Evolutionary conservation across 2,113 vertebrate species (phyloP), one percentile per base, ranked within the genome.

Genomic region (Donacobius atricapilla): DNA sequence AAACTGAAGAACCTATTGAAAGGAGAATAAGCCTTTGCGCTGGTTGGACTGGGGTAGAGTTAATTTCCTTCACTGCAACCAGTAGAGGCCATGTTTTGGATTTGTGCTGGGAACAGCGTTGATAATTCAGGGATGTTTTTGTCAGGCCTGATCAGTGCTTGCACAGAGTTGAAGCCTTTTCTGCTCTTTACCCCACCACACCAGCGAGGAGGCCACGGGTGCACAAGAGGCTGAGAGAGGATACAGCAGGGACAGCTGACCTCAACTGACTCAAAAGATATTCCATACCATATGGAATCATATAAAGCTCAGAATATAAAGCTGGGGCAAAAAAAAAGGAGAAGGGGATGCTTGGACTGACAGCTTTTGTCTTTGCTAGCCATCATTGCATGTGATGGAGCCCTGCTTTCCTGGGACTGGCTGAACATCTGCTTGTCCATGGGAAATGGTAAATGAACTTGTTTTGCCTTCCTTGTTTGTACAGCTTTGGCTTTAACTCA

Each of bases 321-420:
- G n/a, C 6, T 35, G 24, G 24, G 7, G 2, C 9, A 68, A 61
- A 16, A n/a, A 40, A 40, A 83, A 76, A 7, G 2, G 11, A 42
- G 12, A 21, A 20, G 7, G 11, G 12, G 7, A 61, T 16, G 7
- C 61, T 68, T 35, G 15, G 21, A 75, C 17, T 19, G 39, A 53
- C 10, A 9, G 30, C 16, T 31, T 61, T 63, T 63, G 18, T 37
- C 48, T 83, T 28, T 48, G 40, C 30, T 35, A 76, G 40, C 11
- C 15, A 47, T 48, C 0, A 0, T 3, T 35, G 44, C 40, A 35
- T 2, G 8, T 19, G n/a, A 69, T 37, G 25, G 47, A 48, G 31
- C 18, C 18, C 13, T 13, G 10, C 25, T 37, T 42, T 54, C 71
- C 47, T 23, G 30, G 24, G 25, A 22, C 19, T 48, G 35, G 31